A percentile compares a stretch with the other conserved stretches of the same genome.
phyloP scores from a whole-genome alignment of 2,888 invertebrate species.

The Nomada ferruginata region DNA sequence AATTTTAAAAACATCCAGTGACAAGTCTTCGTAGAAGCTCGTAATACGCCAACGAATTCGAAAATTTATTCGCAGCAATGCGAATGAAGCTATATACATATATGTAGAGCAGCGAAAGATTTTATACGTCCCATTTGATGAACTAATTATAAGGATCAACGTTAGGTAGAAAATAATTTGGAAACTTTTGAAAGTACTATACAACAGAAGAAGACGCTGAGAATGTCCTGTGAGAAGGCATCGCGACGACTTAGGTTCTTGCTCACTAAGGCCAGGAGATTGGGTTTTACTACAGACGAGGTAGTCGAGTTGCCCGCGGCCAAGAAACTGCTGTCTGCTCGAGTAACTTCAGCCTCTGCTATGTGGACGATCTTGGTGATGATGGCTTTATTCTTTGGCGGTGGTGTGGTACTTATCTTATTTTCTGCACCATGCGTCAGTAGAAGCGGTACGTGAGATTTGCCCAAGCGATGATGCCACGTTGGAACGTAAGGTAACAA shows the following conservation, averaged over 20 bases:
- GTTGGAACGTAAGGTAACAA: conserved; percentile 16
- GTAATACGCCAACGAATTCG: too few species aligned
- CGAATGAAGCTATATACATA: too few species aligned
- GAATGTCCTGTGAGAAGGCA: conserved; percentile 78
- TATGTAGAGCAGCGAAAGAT: too few species aligned
- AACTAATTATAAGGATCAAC: neutral
- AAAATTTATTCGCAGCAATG: too few species aligned
- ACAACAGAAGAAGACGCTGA: conserved; percentile 18
- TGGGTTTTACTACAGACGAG: conserved; percentile 74
- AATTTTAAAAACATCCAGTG: too few species aligned
- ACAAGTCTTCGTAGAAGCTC: too few species aligned
- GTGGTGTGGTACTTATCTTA: conserved; percentile 70
- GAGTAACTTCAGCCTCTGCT: conserved; percentile 56
- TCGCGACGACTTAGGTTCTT: conserved; percentile 74
- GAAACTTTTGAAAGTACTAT: neutral
- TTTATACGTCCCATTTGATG: too few species aligned
- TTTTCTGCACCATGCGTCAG: conserved; percentile 74
- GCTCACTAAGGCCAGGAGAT: conserved; percentile 73
- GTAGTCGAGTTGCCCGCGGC: conserved; percentile 73
- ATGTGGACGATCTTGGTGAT: conserved; percentile 71
- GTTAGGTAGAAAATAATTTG: neutral
- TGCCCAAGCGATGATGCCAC: neutral
- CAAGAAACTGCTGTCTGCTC: conserved; percentile 72
- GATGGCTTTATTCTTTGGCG: conserved; percentile 69
- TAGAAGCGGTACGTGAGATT: conserved; percentile 58